A percentile compares a stretch with the other conserved stretches of the same genome.
These are phyloP conservation scores for Heterodera schachtii DNA, from an alignment of 1,140 invertebrate genomes.

Conservation along the genomic window DNA sequence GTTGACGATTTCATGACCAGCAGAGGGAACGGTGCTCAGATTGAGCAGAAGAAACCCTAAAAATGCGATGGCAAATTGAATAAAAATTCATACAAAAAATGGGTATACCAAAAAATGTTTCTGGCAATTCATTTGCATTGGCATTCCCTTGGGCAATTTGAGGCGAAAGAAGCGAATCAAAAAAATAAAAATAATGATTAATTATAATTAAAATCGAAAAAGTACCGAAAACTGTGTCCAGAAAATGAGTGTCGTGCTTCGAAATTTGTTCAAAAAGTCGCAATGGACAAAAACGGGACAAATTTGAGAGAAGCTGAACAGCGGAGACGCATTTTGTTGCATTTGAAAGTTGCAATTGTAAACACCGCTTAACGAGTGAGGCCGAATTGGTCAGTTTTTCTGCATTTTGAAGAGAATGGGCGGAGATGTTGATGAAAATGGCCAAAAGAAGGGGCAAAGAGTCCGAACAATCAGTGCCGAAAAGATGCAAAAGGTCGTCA, in stretches of 20 bases:
- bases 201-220: background rate
- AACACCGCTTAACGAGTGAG: background rate
- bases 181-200: conserved; percentile 8
- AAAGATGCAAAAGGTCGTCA: background rate
- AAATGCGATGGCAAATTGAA: background rate
- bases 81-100: background rate
- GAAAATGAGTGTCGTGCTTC: background rate
- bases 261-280: background rate
- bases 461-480: no score
- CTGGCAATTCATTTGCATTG: conserved; percentile 4
- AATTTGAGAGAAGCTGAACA: conserved; percentile 1
- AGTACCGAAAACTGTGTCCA: background rate
- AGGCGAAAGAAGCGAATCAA: background rate
- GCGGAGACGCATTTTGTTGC: background rate
- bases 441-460: background rate
- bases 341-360: background rate
- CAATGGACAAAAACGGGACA: background rate
- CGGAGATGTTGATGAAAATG: conserved; percentile 5
- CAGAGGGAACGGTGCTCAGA: background rate
- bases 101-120: conserved; percentile 10
- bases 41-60: conserved; percentile 40
- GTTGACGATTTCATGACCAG: conserved; percentile 8
- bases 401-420: background rate
- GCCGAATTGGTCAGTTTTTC: background rate
- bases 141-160: background rate